These are phyloP conservation scores for Grapholita molesta DNA, from an alignment of 1,140 invertebrate species.

Conservation along the genomic window DNA sequence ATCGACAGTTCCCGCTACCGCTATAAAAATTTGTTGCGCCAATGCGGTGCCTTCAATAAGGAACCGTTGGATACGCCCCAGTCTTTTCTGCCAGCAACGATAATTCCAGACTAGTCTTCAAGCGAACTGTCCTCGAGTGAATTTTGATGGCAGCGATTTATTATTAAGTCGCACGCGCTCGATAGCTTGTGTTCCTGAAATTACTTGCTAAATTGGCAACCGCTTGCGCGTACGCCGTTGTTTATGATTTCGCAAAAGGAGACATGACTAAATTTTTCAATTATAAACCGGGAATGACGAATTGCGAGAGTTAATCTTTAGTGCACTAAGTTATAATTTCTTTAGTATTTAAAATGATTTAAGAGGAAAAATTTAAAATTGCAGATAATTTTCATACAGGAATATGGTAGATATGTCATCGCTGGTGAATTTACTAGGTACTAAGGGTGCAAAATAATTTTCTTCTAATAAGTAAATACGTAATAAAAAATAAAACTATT, in stretches of 20 bases:
- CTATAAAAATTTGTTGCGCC: constrained; percentile 52
- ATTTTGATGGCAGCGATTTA: constrained; percentile 64
- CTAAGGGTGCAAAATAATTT: no score
- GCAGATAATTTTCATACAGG: not conserved
- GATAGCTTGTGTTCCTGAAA: constrained; percentile 63
- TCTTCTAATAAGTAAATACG: not conserved
- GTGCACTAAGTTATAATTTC: constrained; percentile 21
- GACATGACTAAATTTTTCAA: constrained; percentile 64
- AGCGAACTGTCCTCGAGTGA: constrained; percentile 43
- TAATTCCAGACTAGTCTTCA: constrained; percentile 57
- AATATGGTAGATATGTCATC: not conserved
- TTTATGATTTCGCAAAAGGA: constrained; percentile 61
- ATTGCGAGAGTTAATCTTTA: constrained; percentile 37
- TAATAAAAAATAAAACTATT: no score
- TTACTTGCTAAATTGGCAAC: constrained; percentile 69
- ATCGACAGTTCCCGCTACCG: constrained; percentile 52
- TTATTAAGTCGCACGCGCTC: constrained; percentile 65
- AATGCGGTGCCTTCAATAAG: no score
- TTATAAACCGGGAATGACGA: constrained; percentile 55
- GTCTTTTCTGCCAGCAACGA: constrained; percentile 55
- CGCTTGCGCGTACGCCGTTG: constrained; percentile 60
- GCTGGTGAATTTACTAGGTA: no score
- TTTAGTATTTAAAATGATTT: not conserved
- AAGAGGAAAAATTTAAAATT: not conserved
- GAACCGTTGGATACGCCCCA: constrained; percentile 58